Evolutionary conservation across 2,888 invertebrate genomes (phyloP).

Genomic region (Aleiodes leptofemur): DNA sequence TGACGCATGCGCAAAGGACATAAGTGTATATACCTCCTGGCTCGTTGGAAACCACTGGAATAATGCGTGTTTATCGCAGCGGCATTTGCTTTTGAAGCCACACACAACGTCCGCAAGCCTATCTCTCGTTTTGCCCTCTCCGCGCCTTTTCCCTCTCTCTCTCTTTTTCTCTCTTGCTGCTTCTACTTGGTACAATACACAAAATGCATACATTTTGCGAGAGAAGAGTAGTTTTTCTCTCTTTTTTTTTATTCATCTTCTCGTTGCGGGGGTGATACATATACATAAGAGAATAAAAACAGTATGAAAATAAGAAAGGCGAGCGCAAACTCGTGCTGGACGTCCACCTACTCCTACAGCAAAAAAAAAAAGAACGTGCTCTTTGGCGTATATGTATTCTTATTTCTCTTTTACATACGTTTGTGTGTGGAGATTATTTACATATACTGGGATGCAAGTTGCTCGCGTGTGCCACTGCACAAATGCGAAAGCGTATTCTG

Average conservation of each 20-base stretch:
- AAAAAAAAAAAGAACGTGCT: slow-evolving; percentile 13
- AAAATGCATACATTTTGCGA: slow-evolving; percentile 38
- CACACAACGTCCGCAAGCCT: slow-evolving; percentile 46
- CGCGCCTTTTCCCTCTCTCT: slow-evolving; percentile 28
- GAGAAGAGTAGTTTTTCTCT: slow-evolving; percentile 15
- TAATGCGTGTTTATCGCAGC: slow-evolving; percentile 72
- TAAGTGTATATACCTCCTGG: slow-evolving; percentile 31
- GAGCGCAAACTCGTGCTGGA: slow-evolving; percentile 55
- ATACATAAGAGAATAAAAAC: slow-evolving; percentile 57
- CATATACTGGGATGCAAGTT: slow-evolving; percentile 35
- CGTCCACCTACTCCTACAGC: slow-evolving; percentile 21
- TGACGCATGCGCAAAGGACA: slow-evolving; percentile 28
- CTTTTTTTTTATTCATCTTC: slow-evolving; percentile 36
- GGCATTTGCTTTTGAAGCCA: slow-evolving; percentile 68
- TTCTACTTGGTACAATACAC: not conserved
- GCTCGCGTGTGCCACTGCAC: slow-evolving; percentile 14
- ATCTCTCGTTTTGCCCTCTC: slow-evolving; percentile 36
- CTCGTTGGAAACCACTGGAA: slow-evolving; percentile 57
- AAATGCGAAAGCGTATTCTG: slow-evolving; percentile 30
- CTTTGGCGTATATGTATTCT: slow-evolving; percentile 6
- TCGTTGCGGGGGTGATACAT: slow-evolving; percentile 48
- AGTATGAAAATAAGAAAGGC: slow-evolving; percentile 44
- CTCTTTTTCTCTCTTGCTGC: slow-evolving; percentile 25
- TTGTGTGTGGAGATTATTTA: slow-evolving; percentile 37
- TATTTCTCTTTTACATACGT: slow-evolving; percentile 21